Evolutionary conservation across 2,888 invertebrate genomes (phyloP).

Genomic region (Hoplodrina ambigua): DNA sequence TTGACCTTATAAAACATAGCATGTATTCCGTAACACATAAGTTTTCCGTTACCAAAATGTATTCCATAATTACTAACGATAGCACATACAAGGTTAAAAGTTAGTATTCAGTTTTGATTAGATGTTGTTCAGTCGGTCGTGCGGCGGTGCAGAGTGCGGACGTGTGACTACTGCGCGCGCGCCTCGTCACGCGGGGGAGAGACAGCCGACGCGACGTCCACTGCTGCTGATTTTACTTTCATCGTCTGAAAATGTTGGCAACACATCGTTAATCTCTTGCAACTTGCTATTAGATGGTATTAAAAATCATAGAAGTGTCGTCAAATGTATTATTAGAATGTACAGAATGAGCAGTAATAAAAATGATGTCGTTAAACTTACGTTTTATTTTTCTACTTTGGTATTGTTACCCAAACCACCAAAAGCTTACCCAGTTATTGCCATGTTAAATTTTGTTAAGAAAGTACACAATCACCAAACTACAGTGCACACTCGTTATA

Average conservation of each 20-base stretch:
- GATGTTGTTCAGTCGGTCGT: not conserved
- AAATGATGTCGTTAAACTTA: slow-evolving; percentile 12
- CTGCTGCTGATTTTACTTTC: slow-evolving; percentile 91
- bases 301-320: not conserved
- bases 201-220: slow-evolving; percentile 92
- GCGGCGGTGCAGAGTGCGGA: not conserved
- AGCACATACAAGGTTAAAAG: slow-evolving; percentile 29
- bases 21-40: slow-evolving; percentile 1
- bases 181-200: slow-evolving; percentile 91
- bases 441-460: slow-evolving; percentile 62
- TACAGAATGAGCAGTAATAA: slow-evolving; percentile 14
- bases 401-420: slow-evolving; percentile 57
- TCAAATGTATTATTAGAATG: slow-evolving; percentile 16
- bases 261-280: not conserved
- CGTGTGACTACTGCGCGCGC: slow-evolving; percentile 76
- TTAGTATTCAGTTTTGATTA: slow-evolving; percentile 29
- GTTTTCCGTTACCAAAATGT: not conserved
- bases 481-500: slow-evolving; percentile 59
- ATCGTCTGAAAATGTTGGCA: slow-evolving; percentile 80
- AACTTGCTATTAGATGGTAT: slow-evolving; percentile 4
- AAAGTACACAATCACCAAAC: slow-evolving; percentile 55
- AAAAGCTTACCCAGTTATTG: slow-evolving; percentile 59
- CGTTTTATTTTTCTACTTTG: slow-evolving; percentile 14
- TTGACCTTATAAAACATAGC: slow-evolving; percentile 11
- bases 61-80: slow-evolving; percentile 21